Base-by-base conservation (phyloP, 2,797 vertebrate genomes). In the Bradypodion ventrale region DNA sequence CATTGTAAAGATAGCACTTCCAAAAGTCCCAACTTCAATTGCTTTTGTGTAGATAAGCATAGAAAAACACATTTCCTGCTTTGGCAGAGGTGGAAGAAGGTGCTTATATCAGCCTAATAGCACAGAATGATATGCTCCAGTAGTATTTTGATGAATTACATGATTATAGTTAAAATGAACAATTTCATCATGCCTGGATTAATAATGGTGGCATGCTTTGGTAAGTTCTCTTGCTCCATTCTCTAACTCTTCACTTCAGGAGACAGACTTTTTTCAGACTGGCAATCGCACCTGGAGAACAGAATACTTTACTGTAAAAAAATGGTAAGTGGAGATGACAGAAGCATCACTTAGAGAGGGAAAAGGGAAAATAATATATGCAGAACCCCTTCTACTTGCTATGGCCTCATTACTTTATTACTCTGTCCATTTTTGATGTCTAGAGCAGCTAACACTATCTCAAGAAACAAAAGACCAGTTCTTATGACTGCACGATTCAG, bases 101-200 rank as follows among this genome's bases (percentile, higher is more conserved):
- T 96, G 92, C 94, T n/a, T 96, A 73, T 94, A 94, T 97, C 96
- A 97, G 94, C 95, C 93, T 95, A 96, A 95, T 96, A 94, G 95
- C 95, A 94, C 94, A 94, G 92, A 95, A 92, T 94, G 96, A 96
- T 95, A 96, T 95, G 96, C 96, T 96, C 95, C 96, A 95, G 95
- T 95, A 94, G 94, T 95, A 91, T 96, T 97, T 97, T 98, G 98
- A 98, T 97, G 96, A 98, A 98, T 97, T 97, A 96, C 96, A 94
- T 96, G 96, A 98, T 98, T 98, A 98, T 95, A 97, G 94, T 95
- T 97, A 97, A 97, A 97, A 97, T 97, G 96, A 98, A 97, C 96
- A 97, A 96, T 97, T 97, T 97, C 95, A 97, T 96, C 92, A 94
- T 93, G 97, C 96, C 96, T 96, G 96, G 95, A 94, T 96, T 96